Conservation (phyloP, 2,888 invertebrate genomes). For the Pseudanteris insignis region DNA sequence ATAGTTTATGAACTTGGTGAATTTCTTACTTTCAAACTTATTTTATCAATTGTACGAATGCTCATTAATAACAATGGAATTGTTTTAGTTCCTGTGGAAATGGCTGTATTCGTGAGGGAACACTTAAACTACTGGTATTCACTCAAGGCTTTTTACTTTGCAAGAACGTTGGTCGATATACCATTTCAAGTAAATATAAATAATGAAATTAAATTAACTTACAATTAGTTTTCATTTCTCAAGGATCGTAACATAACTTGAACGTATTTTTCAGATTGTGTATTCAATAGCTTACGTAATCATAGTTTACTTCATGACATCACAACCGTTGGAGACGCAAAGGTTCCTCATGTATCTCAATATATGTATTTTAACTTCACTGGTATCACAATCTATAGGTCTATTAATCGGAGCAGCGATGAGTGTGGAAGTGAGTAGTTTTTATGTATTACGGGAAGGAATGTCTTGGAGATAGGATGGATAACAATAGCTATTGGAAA, state of each 20-base stretch:
- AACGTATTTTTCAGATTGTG: constrained; percentile 62
- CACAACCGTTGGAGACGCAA: constrained; percentile 88
- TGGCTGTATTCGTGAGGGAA: constrained; percentile 93
- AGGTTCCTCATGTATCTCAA: constrained; percentile 84
- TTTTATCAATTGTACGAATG: no score
- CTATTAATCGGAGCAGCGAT: constrained; percentile 92
- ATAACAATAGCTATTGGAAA: no score
- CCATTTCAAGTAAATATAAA: constrained; percentile 85
- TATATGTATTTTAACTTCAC: constrained; percentile 81
- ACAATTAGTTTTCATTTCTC: no score
- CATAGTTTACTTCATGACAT: constrained; percentile 95
- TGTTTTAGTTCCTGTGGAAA: constrained; percentile 96
- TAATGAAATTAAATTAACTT: no score
- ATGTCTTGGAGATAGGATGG: no score
- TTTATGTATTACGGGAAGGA: no score
- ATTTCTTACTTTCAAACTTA: no score
- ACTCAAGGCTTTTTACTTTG: constrained; percentile 94
- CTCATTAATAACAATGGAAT: no score
- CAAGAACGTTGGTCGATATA: constrained; percentile 94
- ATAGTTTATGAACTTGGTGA: no score
- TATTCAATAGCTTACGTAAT: constrained; percentile 66
- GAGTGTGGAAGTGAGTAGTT: constrained; percentile 76
- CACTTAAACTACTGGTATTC: constrained; percentile 98
- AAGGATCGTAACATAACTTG: no score
- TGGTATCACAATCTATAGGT: constrained; percentile 92